Percentiles rank a stretch among this genome's conserved stretches.
These are phyloP conservation scores for Synanthedon formicaeformis DNA, from an alignment of 2,888 invertebrate species.

Conservation along the genomic window DNA sequence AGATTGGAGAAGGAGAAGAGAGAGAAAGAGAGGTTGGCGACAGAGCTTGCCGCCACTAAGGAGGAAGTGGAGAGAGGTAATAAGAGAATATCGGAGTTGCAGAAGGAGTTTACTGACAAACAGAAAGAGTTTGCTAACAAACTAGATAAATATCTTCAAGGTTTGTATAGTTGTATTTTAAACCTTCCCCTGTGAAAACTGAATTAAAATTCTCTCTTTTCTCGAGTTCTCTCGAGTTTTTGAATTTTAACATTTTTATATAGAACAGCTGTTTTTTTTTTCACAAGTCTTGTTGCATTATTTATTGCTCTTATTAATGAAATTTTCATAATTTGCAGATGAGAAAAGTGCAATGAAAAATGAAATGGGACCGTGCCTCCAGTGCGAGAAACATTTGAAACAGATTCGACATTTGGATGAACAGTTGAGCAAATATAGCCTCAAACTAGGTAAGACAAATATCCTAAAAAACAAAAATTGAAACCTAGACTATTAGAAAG, in stretches of 20 bases:
- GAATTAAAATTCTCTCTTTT: no score
- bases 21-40: conserved; percentile 57
- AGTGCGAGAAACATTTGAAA: conserved; percentile 51
- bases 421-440: conserved; percentile 44
- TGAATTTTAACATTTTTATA: neutral
- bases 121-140: conserved; percentile 62
- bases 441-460: conserved; percentile 39
- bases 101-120: conserved; percentile 64
- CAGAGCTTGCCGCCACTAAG: conserved; percentile 54
- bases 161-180: conserved; percentile 13
- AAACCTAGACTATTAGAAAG: no score
- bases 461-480: no score
- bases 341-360: conserved; percentile 54
- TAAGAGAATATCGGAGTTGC: conserved; percentile 66
- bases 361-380: conserved; percentile 46
- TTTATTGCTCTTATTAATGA: no score
- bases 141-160: conserved; percentile 49
- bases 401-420: conserved; percentile 47
- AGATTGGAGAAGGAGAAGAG: conserved; percentile 66
- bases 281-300: no score
- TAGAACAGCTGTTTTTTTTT: no score
- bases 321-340: conserved; percentile 24
- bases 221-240: no score
- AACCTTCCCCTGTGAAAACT: no score
- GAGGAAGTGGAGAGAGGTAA: conserved; percentile 69